Conservation (phyloP, 2,113 vertebrate species). For the Callionymus lyra region DNA sequence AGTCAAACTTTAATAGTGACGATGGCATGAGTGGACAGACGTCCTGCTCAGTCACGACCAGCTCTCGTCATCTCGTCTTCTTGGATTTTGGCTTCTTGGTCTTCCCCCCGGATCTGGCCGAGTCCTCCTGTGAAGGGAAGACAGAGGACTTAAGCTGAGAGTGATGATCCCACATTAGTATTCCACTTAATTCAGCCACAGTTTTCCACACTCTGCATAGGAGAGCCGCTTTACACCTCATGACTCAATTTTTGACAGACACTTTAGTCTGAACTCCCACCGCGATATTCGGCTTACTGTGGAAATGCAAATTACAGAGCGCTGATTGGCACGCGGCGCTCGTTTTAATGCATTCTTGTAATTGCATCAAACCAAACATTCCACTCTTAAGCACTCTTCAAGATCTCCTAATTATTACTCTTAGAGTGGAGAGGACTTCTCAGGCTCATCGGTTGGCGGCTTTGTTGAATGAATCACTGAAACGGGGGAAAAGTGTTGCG, state of each 20-base stretch:
- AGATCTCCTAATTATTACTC: constrained; percentile 2
- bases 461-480: no score
- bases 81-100: constrained; percentile 62
- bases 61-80: constrained; percentile 57
- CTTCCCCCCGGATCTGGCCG: constrained; percentile 53
- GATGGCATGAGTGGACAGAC: not conserved
- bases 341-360: constrained; percentile 38
- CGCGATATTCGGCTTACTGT: constrained; percentile 8
- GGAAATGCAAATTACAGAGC: constrained; percentile 32
- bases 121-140: constrained; percentile 59
- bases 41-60: not conserved
- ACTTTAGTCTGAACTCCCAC: constrained; percentile 19
- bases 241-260: constrained; percentile 14
- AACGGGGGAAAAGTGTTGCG: no score
- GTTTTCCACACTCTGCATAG: constrained; percentile 15
- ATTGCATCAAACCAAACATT: constrained; percentile 31
- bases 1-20: not conserved
- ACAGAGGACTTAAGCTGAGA: constrained; percentile 11
- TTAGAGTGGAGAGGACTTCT: constrained; percentile 4
- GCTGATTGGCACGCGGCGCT: constrained; percentile 34
- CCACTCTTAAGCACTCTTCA: constrained; percentile 4
- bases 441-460: no score
- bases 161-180: constrained; percentile 27
- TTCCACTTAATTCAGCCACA: constrained; percentile 12
- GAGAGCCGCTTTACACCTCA: constrained; percentile 16